Base-by-base conservation (phyloP, 2,797 vertebrate genomes). In the Setipinna tenuifilis region DNA sequence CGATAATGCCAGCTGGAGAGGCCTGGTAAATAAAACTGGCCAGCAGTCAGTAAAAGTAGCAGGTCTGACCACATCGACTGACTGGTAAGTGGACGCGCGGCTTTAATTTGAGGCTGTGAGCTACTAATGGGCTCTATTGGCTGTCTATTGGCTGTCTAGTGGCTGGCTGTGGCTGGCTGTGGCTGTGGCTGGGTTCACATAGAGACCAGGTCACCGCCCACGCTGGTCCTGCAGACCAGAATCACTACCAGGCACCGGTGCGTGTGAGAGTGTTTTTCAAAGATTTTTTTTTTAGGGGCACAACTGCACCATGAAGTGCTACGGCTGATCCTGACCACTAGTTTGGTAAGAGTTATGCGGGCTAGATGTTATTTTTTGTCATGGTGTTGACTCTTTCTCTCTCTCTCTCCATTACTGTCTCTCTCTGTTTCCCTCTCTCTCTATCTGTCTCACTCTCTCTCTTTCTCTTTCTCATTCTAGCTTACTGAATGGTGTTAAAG, bases 71-170 rank as follows among this genome's bases (percentile, higher is more conserved):
- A 83, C 81, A 94, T 92, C 41, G 87, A 92, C 86, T 83, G 82
- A 88, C 86, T 89, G 85, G 91, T 91, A 87, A 88, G 90, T 92
- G 90, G 90, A 92, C 92, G 89, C 88, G 86, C 86, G 87, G 85
- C 86, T 90, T 91, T 90, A 88, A 93, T 89, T 91, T 91, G 92
- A 90, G 88, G 91, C 93, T 85, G 84, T 87, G 87, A 91, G 91
- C 88, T 85, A 84, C 88, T 90, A 92, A 91, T 90, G 91, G 92
- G 88, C 87, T n/a, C 82, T 86, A 95, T 93, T 10, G 91, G 93
- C 90, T 86, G 68, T 84, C 85, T 90, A 87, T 71, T 90, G 58
- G 58, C 83, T 87, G 46, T 48, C 46, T 48, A 48, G 46, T 4
- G 46, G 80, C 35, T 31, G 0, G 28, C 3, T 6, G 17, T 78